Conservation (phyloP, 2,888 invertebrate genomes). For the Archips crataeganus region DNA sequence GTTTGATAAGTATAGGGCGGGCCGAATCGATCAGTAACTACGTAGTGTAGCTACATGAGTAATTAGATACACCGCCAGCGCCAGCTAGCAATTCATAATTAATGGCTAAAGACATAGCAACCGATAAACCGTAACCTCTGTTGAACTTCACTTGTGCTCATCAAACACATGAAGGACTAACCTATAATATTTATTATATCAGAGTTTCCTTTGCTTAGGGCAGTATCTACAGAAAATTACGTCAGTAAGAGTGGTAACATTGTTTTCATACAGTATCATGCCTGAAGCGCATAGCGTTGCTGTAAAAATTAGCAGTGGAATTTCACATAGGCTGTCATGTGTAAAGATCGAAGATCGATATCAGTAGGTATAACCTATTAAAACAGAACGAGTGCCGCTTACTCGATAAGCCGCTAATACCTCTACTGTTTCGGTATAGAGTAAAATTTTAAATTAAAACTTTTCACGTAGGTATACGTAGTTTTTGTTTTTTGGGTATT, state of each 20-base stretch:
- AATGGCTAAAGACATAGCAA: slow-evolving; percentile 25
- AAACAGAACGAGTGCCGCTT: no score
- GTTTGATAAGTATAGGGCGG: slow-evolving; percentile 18
- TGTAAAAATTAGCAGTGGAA: no score
- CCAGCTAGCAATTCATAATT: slow-evolving; percentile 22
- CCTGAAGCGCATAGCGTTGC: no score
- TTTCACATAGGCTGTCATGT: no score
- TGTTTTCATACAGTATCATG: no score
- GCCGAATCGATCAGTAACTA: slow-evolving; percentile 29
- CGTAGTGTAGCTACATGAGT: slow-evolving; percentile 18
- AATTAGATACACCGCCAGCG: slow-evolving; percentile 26
- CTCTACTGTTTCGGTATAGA: no score
- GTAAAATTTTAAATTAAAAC: no score
- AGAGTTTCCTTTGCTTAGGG: neutral
- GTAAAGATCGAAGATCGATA: no score
- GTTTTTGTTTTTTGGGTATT: no score
- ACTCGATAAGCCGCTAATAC: no score
- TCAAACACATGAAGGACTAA: slow-evolving; percentile 11
- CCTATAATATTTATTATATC: neutral
- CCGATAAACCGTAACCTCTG: slow-evolving; percentile 15
- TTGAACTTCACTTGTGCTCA: slow-evolving; percentile 5
- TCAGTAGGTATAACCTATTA: no score
- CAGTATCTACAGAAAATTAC: neutral
- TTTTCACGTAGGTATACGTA: no score
- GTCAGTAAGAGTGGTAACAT: neutral